These are phyloP conservation scores for Tetanocera ferruginea DNA, from an alignment of 2,888 invertebrate genomes.

Conservation along the genomic window DNA sequence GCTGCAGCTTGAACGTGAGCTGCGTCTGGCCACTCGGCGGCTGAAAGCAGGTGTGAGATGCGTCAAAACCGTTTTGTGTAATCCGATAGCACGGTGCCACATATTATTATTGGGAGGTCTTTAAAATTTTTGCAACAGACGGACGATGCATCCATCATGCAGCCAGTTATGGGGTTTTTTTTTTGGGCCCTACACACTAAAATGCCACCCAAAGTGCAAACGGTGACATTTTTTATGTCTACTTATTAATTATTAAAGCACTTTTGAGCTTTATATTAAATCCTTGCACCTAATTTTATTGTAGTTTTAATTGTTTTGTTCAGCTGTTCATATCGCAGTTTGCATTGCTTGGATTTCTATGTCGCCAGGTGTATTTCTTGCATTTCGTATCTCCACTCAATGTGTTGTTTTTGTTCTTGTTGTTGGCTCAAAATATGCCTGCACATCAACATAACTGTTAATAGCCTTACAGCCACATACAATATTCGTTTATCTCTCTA, in stretches of 20 bases:
- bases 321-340: no score
- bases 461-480: neutral
- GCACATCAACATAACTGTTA: neutral
- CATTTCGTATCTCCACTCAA: no score
- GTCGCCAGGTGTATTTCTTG: no score
- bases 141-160: conserved; percentile 39
- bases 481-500: neutral
- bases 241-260: no score
- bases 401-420: no score
- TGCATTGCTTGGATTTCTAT: no score
- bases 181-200: no score
- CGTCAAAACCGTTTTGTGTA: conserved; percentile 42
- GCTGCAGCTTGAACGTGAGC: conserved; percentile 16
- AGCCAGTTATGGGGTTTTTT: conserved; percentile 39
- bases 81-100: conserved; percentile 51
- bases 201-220: no score
- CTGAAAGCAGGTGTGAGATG: conserved; percentile 50
- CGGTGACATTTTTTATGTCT: no score
- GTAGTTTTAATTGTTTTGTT: no score
- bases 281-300: no score
- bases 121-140: neutral
- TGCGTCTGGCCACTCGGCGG: conserved; percentile 46
- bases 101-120: conserved; percentile 17
- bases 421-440: neutral
- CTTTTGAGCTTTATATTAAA: no score